Conservation (phyloP, 1,140 invertebrate species). For the Coboldia fuscipes region DNA sequence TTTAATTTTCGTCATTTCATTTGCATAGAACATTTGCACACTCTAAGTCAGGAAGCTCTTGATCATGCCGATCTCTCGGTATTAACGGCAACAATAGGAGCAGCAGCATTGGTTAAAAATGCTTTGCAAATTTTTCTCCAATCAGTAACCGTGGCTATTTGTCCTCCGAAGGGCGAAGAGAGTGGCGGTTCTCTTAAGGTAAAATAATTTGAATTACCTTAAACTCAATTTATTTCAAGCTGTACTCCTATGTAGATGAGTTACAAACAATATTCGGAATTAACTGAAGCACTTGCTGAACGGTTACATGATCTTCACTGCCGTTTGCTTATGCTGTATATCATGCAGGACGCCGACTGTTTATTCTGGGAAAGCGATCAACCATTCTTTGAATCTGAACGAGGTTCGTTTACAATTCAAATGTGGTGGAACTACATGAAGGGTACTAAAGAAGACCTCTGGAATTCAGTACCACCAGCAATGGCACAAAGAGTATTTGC, state of each 20-base stretch:
- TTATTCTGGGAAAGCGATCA: slow-evolving; percentile 38
- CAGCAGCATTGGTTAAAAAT: slow-evolving; percentile 52
- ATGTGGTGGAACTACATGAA: slow-evolving; percentile 76
- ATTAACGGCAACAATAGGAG: slow-evolving; percentile 51
- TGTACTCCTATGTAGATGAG: slow-evolving; percentile 17
- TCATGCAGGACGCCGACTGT: slow-evolving; percentile 54
- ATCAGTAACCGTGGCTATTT: slow-evolving; percentile 15
- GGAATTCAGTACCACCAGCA: slow-evolving; percentile 58
- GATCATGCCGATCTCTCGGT: slow-evolving; percentile 61
- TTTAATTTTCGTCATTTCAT: slow-evolving; percentile 1
- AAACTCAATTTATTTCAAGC: neutral
- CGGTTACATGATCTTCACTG: slow-evolving; percentile 53
- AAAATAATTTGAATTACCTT: neutral
- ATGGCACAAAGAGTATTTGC: slow-evolving; percentile 58
- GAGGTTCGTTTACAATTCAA: slow-evolving; percentile 52
- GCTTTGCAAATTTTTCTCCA: slow-evolving; percentile 42
- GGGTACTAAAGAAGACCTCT: slow-evolving; percentile 52
- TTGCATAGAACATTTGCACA: slow-evolving; percentile 44
- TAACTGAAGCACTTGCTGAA: slow-evolving; percentile 59
- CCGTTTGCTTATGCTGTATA: slow-evolving; percentile 47
- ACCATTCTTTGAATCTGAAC: slow-evolving; percentile 39
- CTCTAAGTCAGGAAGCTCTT: slow-evolving; percentile 52
- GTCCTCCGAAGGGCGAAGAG: slow-evolving; percentile 18
- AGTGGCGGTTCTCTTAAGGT: slow-evolving; percentile 17
- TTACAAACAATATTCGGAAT: slow-evolving; percentile 55